These are phyloP conservation scores for Eueremaeus valkanovi DNA, from an alignment of 2,888 invertebrate species.

Conservation along the genomic window DNA sequence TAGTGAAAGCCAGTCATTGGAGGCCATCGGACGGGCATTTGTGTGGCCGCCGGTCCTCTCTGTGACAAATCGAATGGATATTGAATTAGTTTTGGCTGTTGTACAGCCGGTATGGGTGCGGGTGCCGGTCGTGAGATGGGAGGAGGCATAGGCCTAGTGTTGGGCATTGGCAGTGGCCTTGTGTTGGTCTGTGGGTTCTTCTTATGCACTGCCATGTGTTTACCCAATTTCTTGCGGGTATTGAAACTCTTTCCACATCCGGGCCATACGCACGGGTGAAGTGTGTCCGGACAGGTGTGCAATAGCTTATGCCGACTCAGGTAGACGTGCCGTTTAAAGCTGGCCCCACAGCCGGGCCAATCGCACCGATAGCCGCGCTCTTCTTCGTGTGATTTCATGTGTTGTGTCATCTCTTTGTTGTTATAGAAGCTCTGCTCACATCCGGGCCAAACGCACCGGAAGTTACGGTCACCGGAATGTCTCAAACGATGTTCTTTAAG, in stretches of 20 bases:
- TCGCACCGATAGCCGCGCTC: neutral
- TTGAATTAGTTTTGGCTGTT: no score
- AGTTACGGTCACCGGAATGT: neutral
- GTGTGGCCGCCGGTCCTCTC: no score
- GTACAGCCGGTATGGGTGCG: no score
- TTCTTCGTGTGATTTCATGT: constrained; percentile 12
- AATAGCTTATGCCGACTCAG: neutral
- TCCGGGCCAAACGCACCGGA: neutral
- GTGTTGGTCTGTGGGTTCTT: no score
- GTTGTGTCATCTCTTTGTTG: neutral
- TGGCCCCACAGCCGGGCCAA: no score
- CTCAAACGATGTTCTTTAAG: neutral
- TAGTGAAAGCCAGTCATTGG: no score
- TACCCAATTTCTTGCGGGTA: neutral
- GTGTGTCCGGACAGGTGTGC: neutral
- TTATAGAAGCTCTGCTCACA: constrained; percentile 13
- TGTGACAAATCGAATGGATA: no score
- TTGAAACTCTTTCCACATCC: constrained; percentile 2
- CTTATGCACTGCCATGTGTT: neutral
- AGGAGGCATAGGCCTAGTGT: no score
- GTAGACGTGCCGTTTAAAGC: neutral
- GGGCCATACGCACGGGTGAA: neutral
- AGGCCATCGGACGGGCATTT: no score
- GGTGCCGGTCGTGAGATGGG: no score
- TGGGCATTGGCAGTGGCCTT: no score